Conservation (phyloP, 2,888 invertebrate genomes). For the Cerastis leucographa region DNA sequence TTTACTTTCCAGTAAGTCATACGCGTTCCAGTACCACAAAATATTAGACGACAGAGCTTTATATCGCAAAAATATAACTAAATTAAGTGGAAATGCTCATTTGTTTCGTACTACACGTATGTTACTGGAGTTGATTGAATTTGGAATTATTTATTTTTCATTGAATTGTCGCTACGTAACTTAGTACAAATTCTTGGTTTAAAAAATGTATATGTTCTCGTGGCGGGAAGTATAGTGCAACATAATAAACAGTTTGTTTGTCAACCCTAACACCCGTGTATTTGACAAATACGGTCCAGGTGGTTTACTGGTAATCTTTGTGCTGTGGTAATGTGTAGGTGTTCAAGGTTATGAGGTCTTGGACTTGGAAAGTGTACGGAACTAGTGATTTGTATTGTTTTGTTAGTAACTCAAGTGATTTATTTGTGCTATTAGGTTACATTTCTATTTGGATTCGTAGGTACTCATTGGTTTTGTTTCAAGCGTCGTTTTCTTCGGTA, state of each 20-base stretch:
- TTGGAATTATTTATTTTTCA: too few species aligned
- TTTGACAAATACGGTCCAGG: background rate
- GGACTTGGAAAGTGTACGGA: background rate
- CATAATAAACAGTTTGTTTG: background rate
- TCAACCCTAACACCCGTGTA: background rate
- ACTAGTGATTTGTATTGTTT: conserved; percentile 28
- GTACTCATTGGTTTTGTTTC: background rate
- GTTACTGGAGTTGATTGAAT: too few species aligned
- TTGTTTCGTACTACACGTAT: too few species aligned
- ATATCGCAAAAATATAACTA: too few species aligned
- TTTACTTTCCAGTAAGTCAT: too few species aligned
- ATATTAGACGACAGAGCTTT: too few species aligned
- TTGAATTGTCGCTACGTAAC: too few species aligned
- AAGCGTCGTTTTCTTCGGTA: background rate
- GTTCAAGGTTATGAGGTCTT: conserved; percentile 13
- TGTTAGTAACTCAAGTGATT: conserved; percentile 9
- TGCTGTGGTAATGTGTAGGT: background rate
- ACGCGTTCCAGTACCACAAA: too few species aligned
- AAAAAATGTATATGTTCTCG: too few species aligned
- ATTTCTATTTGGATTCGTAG: background rate
- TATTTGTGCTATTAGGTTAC: background rate
- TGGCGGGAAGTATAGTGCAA: background rate
- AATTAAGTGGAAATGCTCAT: too few species aligned
- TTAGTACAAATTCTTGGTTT: too few species aligned
- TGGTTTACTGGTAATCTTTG: background rate